Conservation (phyloP, 2,797 vertebrate genomes). For the Macroramphosus scolopax region DNA sequence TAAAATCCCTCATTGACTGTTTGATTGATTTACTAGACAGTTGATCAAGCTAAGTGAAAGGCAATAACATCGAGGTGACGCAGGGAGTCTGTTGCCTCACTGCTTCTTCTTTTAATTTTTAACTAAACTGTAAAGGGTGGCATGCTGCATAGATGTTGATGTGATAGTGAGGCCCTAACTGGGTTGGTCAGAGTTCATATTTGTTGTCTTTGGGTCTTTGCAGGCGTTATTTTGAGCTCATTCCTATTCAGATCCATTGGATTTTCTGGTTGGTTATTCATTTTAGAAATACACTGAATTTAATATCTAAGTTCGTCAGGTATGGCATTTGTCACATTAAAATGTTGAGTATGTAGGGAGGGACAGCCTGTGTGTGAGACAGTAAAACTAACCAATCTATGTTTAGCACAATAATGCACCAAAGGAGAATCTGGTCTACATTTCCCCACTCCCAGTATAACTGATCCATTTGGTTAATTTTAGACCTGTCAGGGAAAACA, state of each 20-base stretch:
- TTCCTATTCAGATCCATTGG: too few relatives aligned
- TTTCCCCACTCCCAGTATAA: slow-evolving; percentile 72
- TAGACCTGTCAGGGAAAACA: slow-evolving; percentile 75
- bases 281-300: too few relatives aligned
- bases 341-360: too few relatives aligned
- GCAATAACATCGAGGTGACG: slow-evolving; percentile 40
- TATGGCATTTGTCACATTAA: too few relatives aligned
- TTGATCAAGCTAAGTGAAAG: slow-evolving; percentile 70
- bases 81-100: slow-evolving; percentile 9
- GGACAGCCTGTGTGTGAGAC: slow-evolving; percentile 37
- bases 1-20: slow-evolving; percentile 57
- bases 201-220: slow-evolving; percentile 51
- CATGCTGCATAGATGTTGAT: slow-evolving; percentile 37
- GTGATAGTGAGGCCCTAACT: slow-evolving; percentile 33
- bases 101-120: slow-evolving; percentile 51
- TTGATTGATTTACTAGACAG: slow-evolving; percentile 56
- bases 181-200: slow-evolving; percentile 45
- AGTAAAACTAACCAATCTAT: slow-evolving; percentile 69
- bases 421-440: slow-evolving; percentile 75
- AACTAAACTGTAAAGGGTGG: slow-evolving; percentile 36
- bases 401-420: slow-evolving; percentile 74
- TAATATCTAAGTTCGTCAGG: too few relatives aligned
- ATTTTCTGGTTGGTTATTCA: too few relatives aligned
- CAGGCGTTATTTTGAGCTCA: too few relatives aligned
- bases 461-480: slow-evolving; percentile 74